Evolutionary conservation across 2,888 invertebrate species (phyloP), one percentile per base, ranked within the genome.

Genomic region (Hirtodrosophila confusa): DNA sequence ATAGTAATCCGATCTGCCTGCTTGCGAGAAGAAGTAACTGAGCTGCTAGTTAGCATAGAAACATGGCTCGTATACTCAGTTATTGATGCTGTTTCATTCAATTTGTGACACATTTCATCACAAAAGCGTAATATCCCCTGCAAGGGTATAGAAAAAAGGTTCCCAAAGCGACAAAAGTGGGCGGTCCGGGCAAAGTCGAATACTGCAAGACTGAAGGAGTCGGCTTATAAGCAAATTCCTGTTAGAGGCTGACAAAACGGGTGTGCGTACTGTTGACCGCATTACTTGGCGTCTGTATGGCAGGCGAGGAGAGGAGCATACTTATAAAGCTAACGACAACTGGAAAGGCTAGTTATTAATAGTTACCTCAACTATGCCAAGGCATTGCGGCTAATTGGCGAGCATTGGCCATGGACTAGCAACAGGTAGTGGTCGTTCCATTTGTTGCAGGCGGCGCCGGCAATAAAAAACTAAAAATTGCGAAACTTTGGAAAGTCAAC

Each of bases 281-380:
- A 78, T 78, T 78, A 79, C 67, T 58, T 29, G 60, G 31, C 31
- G 73, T 72, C 62, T 72, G 72, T 57, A 45, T 33, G 55, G 5
- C 4, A 27, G n/a, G 23, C 10, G 33, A 41, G 17, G 29, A 49
- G 48, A 55, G 57, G 55, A 61, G 37, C 40, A 62, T 49, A 63
- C 50, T 54, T 31, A 31, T 31, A 31, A 53, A 62, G 49, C 51
- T 37, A 62, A 54, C 47, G 47, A 68, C 64, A 75, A 76, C 79
- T 77, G 79, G 77, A 75, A 61, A 61, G 65, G 64, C 77, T 67
- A 47, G 72, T 70, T 78, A 70, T 70, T 68, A 78, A 75, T 70
- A 62, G 76, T 78, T 74, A 78, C 71, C 75, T 70, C 79, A 67
- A 78, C 76, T 78, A 65, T 62, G 71, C 76, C 79, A 78, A 75